Evolutionary conservation across 2,888 invertebrate species (phyloP), one percentile per base, ranked within the genome.

Genomic region (Agonum fuliginosum): DNA sequence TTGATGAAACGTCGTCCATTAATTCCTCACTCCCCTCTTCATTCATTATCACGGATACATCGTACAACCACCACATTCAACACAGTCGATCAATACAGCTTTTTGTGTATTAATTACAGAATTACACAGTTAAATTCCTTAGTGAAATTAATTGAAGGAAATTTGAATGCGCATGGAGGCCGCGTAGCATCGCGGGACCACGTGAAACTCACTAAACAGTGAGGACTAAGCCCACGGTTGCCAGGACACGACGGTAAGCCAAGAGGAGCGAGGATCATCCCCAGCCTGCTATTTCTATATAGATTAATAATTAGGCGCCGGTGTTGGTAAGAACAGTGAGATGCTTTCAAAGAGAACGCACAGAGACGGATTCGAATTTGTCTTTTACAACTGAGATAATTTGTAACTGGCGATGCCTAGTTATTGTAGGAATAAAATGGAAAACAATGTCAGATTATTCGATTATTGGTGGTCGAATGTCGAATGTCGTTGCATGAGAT

Each of bases 291-390:
- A 24, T 54, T 54, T 24, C 22, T 54, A 54, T 54, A 54, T 54
- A 54, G 54, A 54, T 54, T 54, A 54, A 54, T 54, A 54, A 54
- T 54, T 54, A 54, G 54, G 10, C 54, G 12, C 8, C 37, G 37
- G 37, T 37, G n/a, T 37, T 37, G 54, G 54, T 22, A 54, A 54
- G 54, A 54, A 54, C 48, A 20, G 37, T 20, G 48, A 8, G n/a
- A 37, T 37, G 48, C 48, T 48, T 48, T 48, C 48, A 48, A 10
- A 10, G 20, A 17, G 10, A 24, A 54, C 54, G n/a, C n/a, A n/a
- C n/a, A n/a, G n/a, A n/a, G n/a, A n/a, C n/a, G n/a, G n/a, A n/a
- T n/a, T n/a, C n/a, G n/a, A n/a, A n/a, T n/a, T n/a, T n/a, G n/a
- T n/a, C n/a, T n/a, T n/a, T n/a, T n/a, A n/a, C n/a, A n/a, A n/a